phyloP scores from a whole-genome alignment of 2,888 invertebrate genomes.

The Cephus spinipes region DNA sequence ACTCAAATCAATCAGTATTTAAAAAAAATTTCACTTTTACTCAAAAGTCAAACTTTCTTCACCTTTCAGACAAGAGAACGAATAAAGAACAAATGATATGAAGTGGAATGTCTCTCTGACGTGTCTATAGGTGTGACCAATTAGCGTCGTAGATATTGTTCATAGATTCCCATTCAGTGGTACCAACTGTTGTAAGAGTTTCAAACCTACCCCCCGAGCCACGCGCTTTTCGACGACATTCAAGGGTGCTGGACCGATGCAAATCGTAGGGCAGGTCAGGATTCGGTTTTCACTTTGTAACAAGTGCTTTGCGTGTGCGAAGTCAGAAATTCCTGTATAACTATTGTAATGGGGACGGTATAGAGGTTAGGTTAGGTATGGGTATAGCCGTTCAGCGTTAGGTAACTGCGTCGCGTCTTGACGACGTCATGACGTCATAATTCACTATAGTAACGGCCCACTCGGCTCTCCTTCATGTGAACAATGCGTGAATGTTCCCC shows the following conservation, averaged over 20 bases:
- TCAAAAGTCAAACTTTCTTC: neutral
- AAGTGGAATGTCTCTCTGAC: neutral
- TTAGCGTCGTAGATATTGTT: neutral
- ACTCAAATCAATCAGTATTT: neutral
- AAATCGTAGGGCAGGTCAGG: constrained; percentile 52
- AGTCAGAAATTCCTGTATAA: neutral
- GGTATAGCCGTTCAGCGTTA: neutral
- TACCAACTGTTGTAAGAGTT: neutral
- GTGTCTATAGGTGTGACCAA: neutral
- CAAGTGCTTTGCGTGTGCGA: neutral
- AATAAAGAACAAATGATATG: neutral
- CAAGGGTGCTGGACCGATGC: constrained; percentile 51
- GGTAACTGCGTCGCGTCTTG: neutral
- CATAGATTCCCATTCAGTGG: neutral
- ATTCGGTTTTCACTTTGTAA: neutral
- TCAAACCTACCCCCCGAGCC: constrained; percentile 18
- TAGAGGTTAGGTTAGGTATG: neutral
- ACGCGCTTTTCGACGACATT: constrained; percentile 48
- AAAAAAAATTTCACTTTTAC: neutral
- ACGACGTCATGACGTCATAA: neutral
- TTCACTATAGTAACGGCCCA: neutral
- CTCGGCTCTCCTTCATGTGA: neutral
- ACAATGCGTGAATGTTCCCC: neutral
- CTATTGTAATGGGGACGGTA: neutral
- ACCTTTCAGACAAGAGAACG: neutral